Conservation (phyloP, 2,113 vertebrate genomes). For the Odocoileus hemionus region DNA sequence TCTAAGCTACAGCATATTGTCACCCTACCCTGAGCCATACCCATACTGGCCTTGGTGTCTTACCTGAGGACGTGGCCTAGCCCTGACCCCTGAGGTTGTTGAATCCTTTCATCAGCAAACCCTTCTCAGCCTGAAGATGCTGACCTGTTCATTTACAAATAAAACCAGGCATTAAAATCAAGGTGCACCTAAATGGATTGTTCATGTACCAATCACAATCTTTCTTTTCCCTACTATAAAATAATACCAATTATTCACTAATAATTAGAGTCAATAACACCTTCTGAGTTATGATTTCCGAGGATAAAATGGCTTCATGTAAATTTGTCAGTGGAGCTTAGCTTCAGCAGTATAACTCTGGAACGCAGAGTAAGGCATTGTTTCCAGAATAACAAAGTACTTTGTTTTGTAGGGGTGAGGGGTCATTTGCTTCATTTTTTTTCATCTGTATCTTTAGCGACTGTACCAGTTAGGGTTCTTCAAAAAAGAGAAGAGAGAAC, state of each 20-base stretch:
- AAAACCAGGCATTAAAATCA: not conserved
- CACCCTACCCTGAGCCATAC: not conserved
- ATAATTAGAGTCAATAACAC: not conserved
- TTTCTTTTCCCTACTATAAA: not conserved
- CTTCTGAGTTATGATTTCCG: not conserved
- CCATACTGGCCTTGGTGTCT: not conserved
- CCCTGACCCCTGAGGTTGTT: not conserved
- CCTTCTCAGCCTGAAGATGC: not conserved
- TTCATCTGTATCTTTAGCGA: not conserved
- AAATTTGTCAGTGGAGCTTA: not conserved
- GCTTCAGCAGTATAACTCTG: not conserved
- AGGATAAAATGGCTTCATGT: not conserved
- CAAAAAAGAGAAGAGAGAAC: not conserved
- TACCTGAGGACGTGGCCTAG: fast-evolving
- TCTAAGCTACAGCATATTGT: not conserved
- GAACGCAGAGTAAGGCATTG: not conserved
- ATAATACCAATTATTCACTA: not conserved
- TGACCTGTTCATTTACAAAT: not conserved
- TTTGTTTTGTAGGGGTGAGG: not conserved
- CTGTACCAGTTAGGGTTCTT: not conserved
- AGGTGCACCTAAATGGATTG: not conserved
- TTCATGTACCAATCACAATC: not conserved
- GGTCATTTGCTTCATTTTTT: not conserved
- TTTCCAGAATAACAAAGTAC: not conserved
- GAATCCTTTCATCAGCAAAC: not conserved